A percentile compares a stretch with the other conserved stretches of the same genome.
phyloP scores from a whole-genome alignment of 2,113 vertebrate genomes.

The Nannobrachium achirus region DNA sequence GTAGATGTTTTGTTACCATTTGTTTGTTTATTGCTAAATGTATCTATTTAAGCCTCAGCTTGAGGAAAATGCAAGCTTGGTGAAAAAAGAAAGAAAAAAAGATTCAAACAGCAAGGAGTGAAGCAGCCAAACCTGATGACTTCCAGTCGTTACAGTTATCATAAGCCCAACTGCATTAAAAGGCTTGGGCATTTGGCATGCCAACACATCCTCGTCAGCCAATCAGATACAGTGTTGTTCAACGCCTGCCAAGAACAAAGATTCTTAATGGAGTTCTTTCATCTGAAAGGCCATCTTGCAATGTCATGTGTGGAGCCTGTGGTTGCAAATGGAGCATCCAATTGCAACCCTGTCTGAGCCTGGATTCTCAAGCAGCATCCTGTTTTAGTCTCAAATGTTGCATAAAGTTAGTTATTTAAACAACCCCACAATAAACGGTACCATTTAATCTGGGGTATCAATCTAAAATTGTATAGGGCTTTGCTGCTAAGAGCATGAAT shows the following conservation, averaged over 20 bases:
- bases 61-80: slow-evolving; percentile 27
- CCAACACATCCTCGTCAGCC: slow-evolving; percentile 34
- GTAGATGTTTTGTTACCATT: slow-evolving; percentile 14
- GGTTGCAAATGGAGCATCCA: slow-evolving; percentile 41
- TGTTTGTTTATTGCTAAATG: slow-evolving; percentile 44
- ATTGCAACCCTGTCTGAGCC: slow-evolving; percentile 13
- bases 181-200: slow-evolving; percentile 30
- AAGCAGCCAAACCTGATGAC: slow-evolving; percentile 54
- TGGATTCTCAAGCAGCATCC: slow-evolving; percentile 5
- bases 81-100: neutral
- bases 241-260: slow-evolving; percentile 16
- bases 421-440: slow-evolving; percentile 33
- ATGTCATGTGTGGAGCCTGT: slow-evolving; percentile 39
- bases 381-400: slow-evolving; percentile 27
- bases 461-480: slow-evolving; percentile 10
- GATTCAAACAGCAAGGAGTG: neutral
- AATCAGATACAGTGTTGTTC: slow-evolving; percentile 33
- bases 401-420: neutral
- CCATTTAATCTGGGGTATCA: slow-evolving; percentile 28
- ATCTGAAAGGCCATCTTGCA: slow-evolving; percentile 22
- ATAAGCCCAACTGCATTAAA: slow-evolving; percentile 36
- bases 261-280: slow-evolving; percentile 27
- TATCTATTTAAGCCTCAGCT: slow-evolving; percentile 6
- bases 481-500: neutral
- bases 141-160: slow-evolving; percentile 49